Conservation (phyloP, 2,888 invertebrate genomes). For the Noctua fimbriata region DNA sequence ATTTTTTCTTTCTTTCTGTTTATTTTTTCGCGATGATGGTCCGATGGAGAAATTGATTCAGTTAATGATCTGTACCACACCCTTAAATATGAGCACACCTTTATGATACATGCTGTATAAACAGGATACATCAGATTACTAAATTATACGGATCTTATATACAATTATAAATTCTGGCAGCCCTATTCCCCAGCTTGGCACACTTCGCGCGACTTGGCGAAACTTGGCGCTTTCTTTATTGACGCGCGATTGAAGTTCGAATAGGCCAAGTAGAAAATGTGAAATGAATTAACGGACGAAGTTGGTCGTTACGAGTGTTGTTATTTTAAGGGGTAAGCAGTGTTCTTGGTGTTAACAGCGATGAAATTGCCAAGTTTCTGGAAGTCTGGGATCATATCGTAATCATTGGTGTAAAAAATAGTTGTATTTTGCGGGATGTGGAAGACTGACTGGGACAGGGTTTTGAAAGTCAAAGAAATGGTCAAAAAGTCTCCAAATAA, state of each 20-base stretch:
- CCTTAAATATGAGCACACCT: neutral
- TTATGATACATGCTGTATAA: neutral
- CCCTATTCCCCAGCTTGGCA: conserved; percentile 36
- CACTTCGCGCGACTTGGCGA: conserved; percentile 35
- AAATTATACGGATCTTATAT: neutral
- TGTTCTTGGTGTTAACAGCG: neutral
- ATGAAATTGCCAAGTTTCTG: neutral
- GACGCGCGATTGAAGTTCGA: conserved; percentile 51
- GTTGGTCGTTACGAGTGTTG: conserved; percentile 24
- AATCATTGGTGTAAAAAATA: neutral
- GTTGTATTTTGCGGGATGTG: neutral
- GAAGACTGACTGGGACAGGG: neutral
- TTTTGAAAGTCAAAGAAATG: neutral
- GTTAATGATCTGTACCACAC: neutral
- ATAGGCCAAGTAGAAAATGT: conserved; percentile 61
- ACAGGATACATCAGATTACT: neutral
- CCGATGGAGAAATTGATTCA: neutral
- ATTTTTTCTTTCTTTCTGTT: too few relatives aligned
- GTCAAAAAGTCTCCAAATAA: neutral
- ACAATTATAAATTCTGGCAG: neutral
- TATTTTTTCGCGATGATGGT: too few relatives aligned
- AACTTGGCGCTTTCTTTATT: conserved; percentile 56
- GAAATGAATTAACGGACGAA: conserved; percentile 41
- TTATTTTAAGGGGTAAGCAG: conserved; percentile 14
- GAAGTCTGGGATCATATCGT: neutral